Percentiles rank a stretch among this genome's conserved stretches.
Conservation (phyloP, 2,888 invertebrate species). For the Cephus sareptanus region DNA sequence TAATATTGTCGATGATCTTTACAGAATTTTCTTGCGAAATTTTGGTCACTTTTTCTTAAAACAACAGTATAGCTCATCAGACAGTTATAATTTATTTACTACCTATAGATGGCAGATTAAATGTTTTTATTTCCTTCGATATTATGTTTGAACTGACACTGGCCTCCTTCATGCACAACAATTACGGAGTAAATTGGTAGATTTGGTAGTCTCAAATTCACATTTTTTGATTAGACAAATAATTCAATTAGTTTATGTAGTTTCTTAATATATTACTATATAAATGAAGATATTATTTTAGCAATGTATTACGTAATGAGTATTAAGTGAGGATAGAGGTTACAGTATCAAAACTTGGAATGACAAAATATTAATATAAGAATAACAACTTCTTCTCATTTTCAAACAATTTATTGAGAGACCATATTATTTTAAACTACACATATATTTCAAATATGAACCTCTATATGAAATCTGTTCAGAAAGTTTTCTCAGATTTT, state of each 20-base stretch:
- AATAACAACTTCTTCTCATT: not conserved
- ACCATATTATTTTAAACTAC: not conserved
- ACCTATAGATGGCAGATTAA: too few relatives aligned
- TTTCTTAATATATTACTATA: not conserved
- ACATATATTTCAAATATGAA: not conserved
- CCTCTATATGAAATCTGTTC: not conserved
- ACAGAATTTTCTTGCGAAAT: too few relatives aligned
- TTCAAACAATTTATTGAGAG: not conserved
- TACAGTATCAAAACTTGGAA: not conserved
- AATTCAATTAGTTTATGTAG: not conserved
- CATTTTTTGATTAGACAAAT: not conserved
- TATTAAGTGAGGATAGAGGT: not conserved
- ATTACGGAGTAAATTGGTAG: not conserved
- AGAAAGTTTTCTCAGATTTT: not conserved
- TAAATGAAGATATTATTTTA: not conserved
- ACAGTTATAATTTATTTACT: too few relatives aligned
- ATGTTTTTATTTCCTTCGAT: too few relatives aligned
- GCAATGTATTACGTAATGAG: not conserved
- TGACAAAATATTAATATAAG: not conserved
- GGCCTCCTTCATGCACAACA: not conserved
- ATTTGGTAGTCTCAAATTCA: not conserved
- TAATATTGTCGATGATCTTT: too few relatives aligned
- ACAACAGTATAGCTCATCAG: too few relatives aligned
- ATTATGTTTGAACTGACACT: too few relatives aligned
- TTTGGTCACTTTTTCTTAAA: too few relatives aligned